These are phyloP conservation scores for Euura lappo DNA, from an alignment of 1,140 invertebrate genomes.

Conservation along the genomic window DNA sequence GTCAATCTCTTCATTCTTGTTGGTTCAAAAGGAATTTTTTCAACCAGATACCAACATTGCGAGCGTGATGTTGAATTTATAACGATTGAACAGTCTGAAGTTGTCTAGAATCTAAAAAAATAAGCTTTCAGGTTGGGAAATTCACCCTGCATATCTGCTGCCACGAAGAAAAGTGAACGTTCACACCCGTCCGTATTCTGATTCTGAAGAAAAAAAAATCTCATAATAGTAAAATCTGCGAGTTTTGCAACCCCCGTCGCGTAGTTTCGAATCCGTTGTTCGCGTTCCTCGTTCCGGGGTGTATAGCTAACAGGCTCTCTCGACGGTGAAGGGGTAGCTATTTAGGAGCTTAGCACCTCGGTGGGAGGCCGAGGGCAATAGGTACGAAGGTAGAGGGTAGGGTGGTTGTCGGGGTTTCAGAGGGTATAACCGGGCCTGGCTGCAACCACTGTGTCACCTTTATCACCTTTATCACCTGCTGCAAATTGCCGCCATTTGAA, in stretches of 20 bases:
- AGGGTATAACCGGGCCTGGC: slow-evolving; percentile 23
- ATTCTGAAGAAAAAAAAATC: not conserved
- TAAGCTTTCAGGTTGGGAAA: too few relatives aligned
- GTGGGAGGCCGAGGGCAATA: slow-evolving; percentile 28
- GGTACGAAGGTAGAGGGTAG: slow-evolving; percentile 21
- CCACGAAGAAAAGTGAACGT: too few relatives aligned
- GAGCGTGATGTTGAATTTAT: too few relatives aligned
- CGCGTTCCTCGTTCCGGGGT: not conserved
- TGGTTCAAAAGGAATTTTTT: too few relatives aligned
- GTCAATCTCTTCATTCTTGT: too few relatives aligned
- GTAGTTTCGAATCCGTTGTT: not conserved
- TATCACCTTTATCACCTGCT: slow-evolving; percentile 61
- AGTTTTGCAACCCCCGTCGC: not conserved
- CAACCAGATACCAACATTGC: too few relatives aligned
- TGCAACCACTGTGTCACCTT: slow-evolving; percentile 56
- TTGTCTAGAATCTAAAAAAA: too few relatives aligned
- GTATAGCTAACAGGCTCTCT: slow-evolving; percentile 33
- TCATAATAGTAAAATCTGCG: not conserved
- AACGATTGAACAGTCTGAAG: too few relatives aligned
- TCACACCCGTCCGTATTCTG: too few relatives aligned
- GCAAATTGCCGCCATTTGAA: slow-evolving; percentile 61
- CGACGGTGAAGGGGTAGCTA: slow-evolving; percentile 48
- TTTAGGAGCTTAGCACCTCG: slow-evolving; percentile 58
- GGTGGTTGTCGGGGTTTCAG: slow-evolving; percentile 26
- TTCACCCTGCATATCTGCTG: too few relatives aligned